Evolutionary conservation across 2,113 vertebrate genomes (phyloP).

Genomic region (Tringa solitaria): DNA sequence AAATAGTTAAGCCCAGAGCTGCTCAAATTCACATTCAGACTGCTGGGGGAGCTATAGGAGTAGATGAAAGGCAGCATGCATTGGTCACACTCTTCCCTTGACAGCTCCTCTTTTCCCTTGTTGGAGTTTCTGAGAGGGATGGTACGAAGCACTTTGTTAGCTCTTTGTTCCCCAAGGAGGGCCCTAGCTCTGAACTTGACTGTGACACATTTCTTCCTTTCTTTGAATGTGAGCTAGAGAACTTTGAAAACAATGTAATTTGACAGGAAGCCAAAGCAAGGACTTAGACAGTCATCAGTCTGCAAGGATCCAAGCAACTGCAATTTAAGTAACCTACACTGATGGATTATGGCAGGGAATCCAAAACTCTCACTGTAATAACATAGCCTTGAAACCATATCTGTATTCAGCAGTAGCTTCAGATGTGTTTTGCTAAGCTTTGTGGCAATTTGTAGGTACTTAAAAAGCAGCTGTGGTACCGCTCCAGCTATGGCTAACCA

Average conservation of each 20-base stretch:
- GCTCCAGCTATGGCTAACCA: rapidly evolving
- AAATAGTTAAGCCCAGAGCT: not conserved
- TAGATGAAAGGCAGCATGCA: not conserved
- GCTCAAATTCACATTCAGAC: not conserved
- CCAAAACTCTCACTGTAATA: not conserved
- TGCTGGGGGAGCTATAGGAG: not conserved
- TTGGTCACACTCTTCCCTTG: not conserved
- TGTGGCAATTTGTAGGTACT: not conserved
- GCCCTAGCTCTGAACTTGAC: not conserved
- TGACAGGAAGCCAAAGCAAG: constrained; percentile 1
- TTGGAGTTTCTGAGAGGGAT: not conserved
- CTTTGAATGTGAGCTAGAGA: not conserved
- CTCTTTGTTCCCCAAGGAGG: not conserved
- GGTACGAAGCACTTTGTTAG: not conserved
- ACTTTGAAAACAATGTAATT: not conserved
- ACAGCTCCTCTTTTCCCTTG: not conserved
- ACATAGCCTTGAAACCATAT: not conserved
- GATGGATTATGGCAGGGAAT: not conserved
- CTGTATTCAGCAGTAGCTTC: not conserved
- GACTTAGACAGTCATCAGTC: not conserved
- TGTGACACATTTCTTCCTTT: not conserved
- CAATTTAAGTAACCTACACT: not conserved
- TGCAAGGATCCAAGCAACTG: not conserved
- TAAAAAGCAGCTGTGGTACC: not conserved
- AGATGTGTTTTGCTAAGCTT: not conserved